Evolutionary conservation across 1,140 invertebrate genomes (phyloP).

Genomic region (Zaprionus ghesquierei): DNA sequence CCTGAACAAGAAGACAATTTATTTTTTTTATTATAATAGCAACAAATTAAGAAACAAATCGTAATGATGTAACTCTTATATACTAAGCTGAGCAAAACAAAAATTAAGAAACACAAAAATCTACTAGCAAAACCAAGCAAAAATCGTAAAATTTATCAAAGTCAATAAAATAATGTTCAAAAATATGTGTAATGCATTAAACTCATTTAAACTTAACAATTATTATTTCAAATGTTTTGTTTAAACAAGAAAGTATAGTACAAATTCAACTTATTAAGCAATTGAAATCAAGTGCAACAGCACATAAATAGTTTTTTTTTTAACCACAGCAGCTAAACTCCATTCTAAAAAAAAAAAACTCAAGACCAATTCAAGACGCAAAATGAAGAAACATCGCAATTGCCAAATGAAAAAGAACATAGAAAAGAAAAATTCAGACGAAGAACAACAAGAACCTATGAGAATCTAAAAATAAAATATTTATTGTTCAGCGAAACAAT

Average conservation of each 20-base stretch:
- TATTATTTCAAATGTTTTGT: conserved; percentile 75
- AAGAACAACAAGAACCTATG: conserved; percentile 39
- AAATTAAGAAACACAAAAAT: conserved; percentile 61
- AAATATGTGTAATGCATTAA: conserved; percentile 78
- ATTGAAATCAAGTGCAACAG: conserved; percentile 46
- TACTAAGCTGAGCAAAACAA: conserved; percentile 67
- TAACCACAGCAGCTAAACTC: conserved; percentile 8
- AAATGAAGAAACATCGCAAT: conserved; percentile 19
- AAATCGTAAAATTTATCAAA: conserved; percentile 71
- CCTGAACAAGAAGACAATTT: conserved; percentile 45
- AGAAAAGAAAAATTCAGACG: conserved; percentile 25
- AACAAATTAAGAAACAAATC: conserved; percentile 56
- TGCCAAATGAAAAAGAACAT: conserved; percentile 25
- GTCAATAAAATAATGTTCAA: conserved; percentile 81
- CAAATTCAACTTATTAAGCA: conserved; percentile 52
- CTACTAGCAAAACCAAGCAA: conserved; percentile 69
- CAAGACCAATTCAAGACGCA: conserved; percentile 24
- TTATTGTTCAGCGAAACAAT: conserved; percentile 36
- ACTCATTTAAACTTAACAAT: conserved; percentile 71
- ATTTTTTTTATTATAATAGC: conserved; percentile 54
- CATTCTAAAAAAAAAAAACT: conserved; percentile 29
- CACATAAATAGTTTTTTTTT: conserved; percentile 24
- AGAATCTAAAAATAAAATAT: conserved; percentile 16
- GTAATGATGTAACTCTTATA: conserved; percentile 62
- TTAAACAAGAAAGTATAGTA: conserved; percentile 42